Evolutionary conservation across 35 echinoderm and acorn worm genomes (phyloP).

Genomic region (Heliocidaris erythrogramma): DNA sequence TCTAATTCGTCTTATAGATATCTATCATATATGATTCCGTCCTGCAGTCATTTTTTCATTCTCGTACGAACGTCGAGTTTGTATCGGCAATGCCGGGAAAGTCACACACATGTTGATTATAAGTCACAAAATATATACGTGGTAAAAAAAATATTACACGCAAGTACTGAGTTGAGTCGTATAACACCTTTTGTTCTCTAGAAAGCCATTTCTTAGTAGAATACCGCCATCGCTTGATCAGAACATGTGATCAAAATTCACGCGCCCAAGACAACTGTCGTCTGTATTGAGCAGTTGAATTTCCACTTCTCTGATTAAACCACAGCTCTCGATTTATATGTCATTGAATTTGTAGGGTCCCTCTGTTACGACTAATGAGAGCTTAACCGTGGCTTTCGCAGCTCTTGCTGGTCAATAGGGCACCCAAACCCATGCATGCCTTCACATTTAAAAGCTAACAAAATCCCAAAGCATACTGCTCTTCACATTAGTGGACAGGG

Average conservation of each 20-base stretch:
- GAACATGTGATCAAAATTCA: neutral
- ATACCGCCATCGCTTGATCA: neutral
- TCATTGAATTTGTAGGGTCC: neutral
- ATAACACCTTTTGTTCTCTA: neutral
- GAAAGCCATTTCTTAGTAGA: neutral
- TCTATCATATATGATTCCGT: neutral
- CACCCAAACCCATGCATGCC: neutral
- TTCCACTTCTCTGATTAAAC: neutral
- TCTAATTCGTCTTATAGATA: neutral
- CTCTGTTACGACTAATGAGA: neutral
- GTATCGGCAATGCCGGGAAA: conserved; percentile 8
- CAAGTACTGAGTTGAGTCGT: conserved; percentile 16
- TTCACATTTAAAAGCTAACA: too few species aligned
- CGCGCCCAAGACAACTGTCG: neutral
- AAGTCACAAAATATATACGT: conserved; percentile 12
- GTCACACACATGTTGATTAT: conserved; percentile 17
- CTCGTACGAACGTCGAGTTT: neutral
- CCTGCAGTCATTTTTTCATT: neutral
- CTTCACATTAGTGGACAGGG: neutral
- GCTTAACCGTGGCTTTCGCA: neutral
- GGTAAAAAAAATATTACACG: conserved; percentile 5
- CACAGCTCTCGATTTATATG: neutral
- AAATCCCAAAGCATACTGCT: neutral
- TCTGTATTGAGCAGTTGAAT: neutral
- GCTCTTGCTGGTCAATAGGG: neutral